These are phyloP conservation scores for Tympanuchus pallidicinctus DNA, from an alignment of 2,113 vertebrate species.

Conservation along the genomic window DNA sequence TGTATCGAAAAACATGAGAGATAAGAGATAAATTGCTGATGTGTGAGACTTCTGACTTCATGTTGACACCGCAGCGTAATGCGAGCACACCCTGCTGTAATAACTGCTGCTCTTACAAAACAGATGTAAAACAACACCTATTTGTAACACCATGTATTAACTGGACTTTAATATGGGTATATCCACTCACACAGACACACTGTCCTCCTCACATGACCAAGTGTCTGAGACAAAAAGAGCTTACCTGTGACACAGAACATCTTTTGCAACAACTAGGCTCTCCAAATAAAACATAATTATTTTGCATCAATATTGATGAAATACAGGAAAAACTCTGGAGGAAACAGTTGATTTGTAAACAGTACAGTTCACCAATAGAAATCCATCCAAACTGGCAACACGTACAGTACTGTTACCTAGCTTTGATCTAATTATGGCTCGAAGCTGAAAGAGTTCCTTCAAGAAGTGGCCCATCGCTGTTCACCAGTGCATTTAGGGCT, in stretches of 20 bases:
- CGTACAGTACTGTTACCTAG: conserved; percentile 84
- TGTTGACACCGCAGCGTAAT: background rate
- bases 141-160: background rate
- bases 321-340: conserved; percentile 82
- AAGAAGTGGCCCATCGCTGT: conserved; percentile 88
- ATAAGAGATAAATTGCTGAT: background rate
- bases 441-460: conserved; percentile 84
- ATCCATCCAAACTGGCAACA: conserved; percentile 66
- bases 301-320: conserved; percentile 39
- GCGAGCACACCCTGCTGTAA: background rate
- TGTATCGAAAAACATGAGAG: background rate
- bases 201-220: background rate
- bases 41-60: background rate
- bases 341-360: conserved; percentile 69
- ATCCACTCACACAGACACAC: background rate
- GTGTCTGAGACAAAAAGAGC: conserved; percentile 24
- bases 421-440: conserved; percentile 83
- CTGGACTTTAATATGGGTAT: background rate
- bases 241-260: conserved; percentile 66
- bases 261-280: conserved; percentile 24
- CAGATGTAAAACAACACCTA: background rate
- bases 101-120: background rate
- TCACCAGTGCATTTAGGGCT: conserved; percentile 77
- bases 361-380: conserved; percentile 74
- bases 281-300: background rate